Evolutionary conservation across 2,113 vertebrate species (phyloP).

Genomic region (Anseranas semipalmata): DNA sequence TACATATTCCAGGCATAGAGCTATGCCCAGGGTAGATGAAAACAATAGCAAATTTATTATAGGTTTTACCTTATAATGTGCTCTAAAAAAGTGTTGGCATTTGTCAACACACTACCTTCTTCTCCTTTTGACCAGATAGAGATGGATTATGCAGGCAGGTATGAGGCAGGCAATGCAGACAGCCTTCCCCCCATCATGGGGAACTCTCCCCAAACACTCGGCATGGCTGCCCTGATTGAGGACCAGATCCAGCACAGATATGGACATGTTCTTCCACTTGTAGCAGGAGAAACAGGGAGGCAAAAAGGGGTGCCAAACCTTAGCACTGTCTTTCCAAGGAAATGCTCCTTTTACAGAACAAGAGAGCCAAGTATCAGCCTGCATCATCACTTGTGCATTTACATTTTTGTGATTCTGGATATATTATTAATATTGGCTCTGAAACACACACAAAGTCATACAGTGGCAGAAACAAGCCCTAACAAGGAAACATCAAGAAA

Average conservation of each 20-base stretch:
- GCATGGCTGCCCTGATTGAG: background rate
- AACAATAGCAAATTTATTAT: slow-evolving; percentile 7
- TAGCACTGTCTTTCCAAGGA: background rate
- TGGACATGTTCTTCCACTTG: background rate
- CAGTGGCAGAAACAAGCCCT: background rate
- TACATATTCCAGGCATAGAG: slow-evolving; percentile 26
- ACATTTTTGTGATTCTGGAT: background rate
- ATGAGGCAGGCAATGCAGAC: background rate
- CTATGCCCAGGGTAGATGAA: slow-evolving; percentile 3
- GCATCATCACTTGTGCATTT: background rate
- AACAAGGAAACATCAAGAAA: background rate
- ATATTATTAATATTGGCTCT: background rate
- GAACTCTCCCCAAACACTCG: background rate
- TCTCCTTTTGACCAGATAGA: background rate
- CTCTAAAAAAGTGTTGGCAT: background rate
- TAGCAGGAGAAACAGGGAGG: background rate
- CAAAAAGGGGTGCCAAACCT: background rate
- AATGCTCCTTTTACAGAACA: background rate
- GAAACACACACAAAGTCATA: background rate
- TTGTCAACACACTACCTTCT: background rate
- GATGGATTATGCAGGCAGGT: background rate
- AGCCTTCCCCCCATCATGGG: background rate
- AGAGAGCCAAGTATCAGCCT: background rate
- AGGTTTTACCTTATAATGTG: background rate
- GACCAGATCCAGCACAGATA: background rate